Evolutionary conservation across 2,888 invertebrate species (phyloP).

Genomic region (Melanostoma mellinum): DNA sequence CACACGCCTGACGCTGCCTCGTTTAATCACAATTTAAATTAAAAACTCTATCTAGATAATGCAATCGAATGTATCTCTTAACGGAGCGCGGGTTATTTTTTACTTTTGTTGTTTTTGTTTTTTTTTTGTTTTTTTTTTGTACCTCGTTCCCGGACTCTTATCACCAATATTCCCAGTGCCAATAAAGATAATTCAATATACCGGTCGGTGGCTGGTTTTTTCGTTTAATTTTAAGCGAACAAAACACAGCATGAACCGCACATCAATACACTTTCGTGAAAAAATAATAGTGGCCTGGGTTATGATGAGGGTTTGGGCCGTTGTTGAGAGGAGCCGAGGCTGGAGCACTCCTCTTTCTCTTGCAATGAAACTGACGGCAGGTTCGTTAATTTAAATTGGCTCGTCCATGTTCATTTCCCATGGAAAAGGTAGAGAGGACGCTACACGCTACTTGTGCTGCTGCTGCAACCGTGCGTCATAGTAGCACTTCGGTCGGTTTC

Average conservation of each 20-base stretch:
- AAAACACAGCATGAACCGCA: slow-evolving; percentile 70
- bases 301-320: slow-evolving; percentile 1
- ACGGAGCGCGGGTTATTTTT: slow-evolving; percentile 41
- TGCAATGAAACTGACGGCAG: slow-evolving; percentile 63
- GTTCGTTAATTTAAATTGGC: slow-evolving; percentile 73
- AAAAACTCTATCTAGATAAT: slow-evolving; percentile 73
- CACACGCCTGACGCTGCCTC: slow-evolving; percentile 41
- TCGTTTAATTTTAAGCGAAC: slow-evolving; percentile 53
- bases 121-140: too few relatives aligned
- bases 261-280: slow-evolving; percentile 67
- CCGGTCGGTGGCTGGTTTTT: slow-evolving; percentile 57
- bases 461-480: slow-evolving; percentile 25
- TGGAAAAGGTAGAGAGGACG: slow-evolving; percentile 45
- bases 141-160: slow-evolving; percentile 58
- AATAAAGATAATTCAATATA: slow-evolving; percentile 72
- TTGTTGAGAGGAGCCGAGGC: slow-evolving; percentile 3
- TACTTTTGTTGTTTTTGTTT: too few relatives aligned
- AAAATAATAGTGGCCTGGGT: slow-evolving; percentile 41
- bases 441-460: neutral
- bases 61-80: slow-evolving; percentile 69
- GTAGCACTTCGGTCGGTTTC: slow-evolving; percentile 4
- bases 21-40: slow-evolving; percentile 72
- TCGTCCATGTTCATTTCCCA: slow-evolving; percentile 67
- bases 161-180: slow-evolving; percentile 67
- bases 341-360: slow-evolving; percentile 12